A percentile compares a stretch with the other conserved stretches of the same genome.
Evolutionary conservation across 2,797 vertebrate genomes (phyloP).

Genomic region (Scomberomorus guttatus): DNA sequence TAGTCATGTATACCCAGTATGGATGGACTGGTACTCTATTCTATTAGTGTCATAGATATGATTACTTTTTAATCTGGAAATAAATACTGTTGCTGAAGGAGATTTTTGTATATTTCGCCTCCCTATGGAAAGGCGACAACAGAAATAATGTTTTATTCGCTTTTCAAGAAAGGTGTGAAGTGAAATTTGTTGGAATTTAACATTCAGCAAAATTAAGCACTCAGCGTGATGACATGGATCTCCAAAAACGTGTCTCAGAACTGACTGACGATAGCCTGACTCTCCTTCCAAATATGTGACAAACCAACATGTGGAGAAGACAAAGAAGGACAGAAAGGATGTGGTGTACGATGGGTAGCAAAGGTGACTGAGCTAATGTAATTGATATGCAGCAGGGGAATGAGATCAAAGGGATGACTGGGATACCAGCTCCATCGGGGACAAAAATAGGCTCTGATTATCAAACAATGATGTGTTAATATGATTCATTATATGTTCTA

Average conservation of each 20-base stretch:
- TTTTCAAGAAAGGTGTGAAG: neutral
- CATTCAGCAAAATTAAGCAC: neutral
- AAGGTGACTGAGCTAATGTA: conserved; percentile 81
- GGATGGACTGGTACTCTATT: neutral
- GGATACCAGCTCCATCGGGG: conserved; percentile 60
- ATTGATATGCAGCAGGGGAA: conserved; percentile 73
- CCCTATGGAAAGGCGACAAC: no score
- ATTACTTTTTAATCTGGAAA: conserved; percentile 1
- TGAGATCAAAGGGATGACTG: conserved; percentile 76
- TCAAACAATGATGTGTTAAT: conserved; percentile 77
- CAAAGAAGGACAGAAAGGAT: conserved; percentile 50
- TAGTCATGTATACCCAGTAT: neutral
- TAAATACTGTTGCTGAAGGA: neutral
- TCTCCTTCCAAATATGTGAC: neutral
- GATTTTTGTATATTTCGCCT: no score
- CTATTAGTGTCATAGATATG: neutral
- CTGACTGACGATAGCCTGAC: neutral
- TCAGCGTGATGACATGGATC: neutral
- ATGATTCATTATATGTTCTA: conserved; percentile 65
- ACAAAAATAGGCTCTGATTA: conserved; percentile 79
- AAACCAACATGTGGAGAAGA: conserved; percentile 22
- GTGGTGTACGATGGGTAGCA: conserved; percentile 59
- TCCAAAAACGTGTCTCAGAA: neutral
- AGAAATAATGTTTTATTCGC: neutral
- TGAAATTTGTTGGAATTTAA: neutral